Base-by-base conservation (phyloP, 2,113 vertebrate genomes). In the Salvelinus namaycush region DNA sequence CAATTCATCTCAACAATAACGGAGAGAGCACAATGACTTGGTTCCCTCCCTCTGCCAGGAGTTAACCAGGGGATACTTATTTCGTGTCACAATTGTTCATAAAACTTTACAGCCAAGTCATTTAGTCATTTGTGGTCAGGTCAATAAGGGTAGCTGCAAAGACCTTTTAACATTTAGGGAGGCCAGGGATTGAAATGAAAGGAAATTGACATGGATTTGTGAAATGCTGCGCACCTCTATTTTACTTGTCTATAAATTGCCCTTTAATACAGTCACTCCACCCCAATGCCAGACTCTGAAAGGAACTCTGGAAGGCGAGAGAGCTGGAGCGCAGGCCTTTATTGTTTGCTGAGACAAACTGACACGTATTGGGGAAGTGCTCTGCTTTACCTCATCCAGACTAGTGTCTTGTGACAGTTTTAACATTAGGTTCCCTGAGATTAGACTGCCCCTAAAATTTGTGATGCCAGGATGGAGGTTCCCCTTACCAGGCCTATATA, bases 1-100 rank as follows among this genome's bases (percentile, higher is more conserved):
- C 74, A 86, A 82, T 71, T 80, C 70, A 77, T 69, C 60, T 79
- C 74, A 14, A 71, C 74, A 83, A 79, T 78, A 86, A 86, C 76
- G 62, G 75, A 80, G 82, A 76, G 74, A 82, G 85, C 26, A 34
- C 16, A 9, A 29, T 68, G 31, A 39, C 13, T 34, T 65, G 22
- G 59, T 60, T 65, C 34, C 34, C 6, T 54, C 12, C 51, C 51
- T 57, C 34, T 1, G 31, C 31, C 31, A 34, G 5, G 31, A 34
- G 31, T 34, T 34, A 34, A 34, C 5, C 3, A 13, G 51, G 51
- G 51, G 20, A 57, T 57, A 20, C 54, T 57, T 85, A 78, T 91
- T 90, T 87, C 79, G 85, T 86, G 85, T 87, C 86, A 90, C 90
- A 91, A 89, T 89, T 88, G 88, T 87, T 84, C 65, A 77, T 74